Evolutionary conservation across 2,888 invertebrate genomes (phyloP), one percentile per base, ranked within the genome.

Genomic region (Torymus auratus): DNA sequence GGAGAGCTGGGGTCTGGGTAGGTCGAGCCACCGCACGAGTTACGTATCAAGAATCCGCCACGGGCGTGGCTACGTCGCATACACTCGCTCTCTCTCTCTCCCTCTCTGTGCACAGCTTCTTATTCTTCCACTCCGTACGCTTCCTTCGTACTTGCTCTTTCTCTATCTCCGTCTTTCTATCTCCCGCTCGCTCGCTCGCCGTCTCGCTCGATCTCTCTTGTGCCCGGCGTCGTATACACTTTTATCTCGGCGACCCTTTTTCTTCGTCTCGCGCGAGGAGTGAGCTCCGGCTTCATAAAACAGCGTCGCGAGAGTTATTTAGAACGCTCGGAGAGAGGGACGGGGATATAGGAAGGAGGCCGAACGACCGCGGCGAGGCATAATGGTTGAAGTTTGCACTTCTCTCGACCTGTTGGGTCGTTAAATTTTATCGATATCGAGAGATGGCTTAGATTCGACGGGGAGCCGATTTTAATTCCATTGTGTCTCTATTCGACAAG

Each of bases 21-120:
- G 91, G 90, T 89, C 88, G 90, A 90, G 90, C 90, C 89, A 90
- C 89, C 86, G 89, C 89, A 90, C 90, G 89, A 90, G 90, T 90
- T 91, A 90, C 90, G 90, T 91, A 91, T 90, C 89, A 89, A 89
- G 90, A 90, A 90, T 91, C 89, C 88, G 89, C 89, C 88, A 91
- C 90, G 91, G 91, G 90, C 90, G 91, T 90, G 91, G 90, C 90
- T 85, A 90, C 87, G 87, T 88, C 86, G 52, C 70, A 67, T 62
- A 70, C 64, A 41, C 52, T 56, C 41, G 41, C 50, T 14, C 62
- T 69, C 28, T 14, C n/a, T 11, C 53, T 23, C 10, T 15, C 15
- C 50, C 17, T 17, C 87, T 86, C 88, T 41, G 86, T 86, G 85
- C 87, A 86, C 87, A 86, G 84, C 84, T 85, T 86, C 85, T 87